Evolutionary conservation across 2,888 invertebrate species (phyloP).

Genomic region (Hydroisotoma schaefferi): DNA sequence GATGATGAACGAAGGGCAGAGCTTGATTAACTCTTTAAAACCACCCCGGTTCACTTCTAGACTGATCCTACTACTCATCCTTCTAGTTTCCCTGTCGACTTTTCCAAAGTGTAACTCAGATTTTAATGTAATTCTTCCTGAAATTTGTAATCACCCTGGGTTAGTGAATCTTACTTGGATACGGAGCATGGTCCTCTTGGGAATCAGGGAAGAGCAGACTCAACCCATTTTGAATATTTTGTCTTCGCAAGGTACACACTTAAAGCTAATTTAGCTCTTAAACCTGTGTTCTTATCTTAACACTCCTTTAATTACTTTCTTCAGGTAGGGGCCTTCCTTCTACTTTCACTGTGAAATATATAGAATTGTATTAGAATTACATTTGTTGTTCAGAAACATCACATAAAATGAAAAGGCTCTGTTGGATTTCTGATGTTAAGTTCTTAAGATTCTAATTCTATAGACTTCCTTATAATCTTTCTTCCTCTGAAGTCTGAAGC

Average conservation of each 20-base stretch:
- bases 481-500: too few relatives aligned
- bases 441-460: too few relatives aligned
- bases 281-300: too few relatives aligned
- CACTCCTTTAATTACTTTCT: too few relatives aligned
- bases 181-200: slow-evolving; percentile 42
- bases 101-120: slow-evolving; percentile 15
- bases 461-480: too few relatives aligned
- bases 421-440: too few relatives aligned
- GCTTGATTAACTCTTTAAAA: background rate
- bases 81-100: background rate
- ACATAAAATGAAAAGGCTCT: too few relatives aligned
- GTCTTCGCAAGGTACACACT: slow-evolving; percentile 38
- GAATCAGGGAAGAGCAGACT: slow-evolving; percentile 42
- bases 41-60: background rate
- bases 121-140: slow-evolving; percentile 46
- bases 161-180: slow-evolving; percentile 43
- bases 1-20: background rate
- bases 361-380: too few relatives aligned
- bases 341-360: too few relatives aligned
- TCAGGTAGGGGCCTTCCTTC: too few relatives aligned
- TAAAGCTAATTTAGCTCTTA: background rate
- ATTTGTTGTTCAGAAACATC: too few relatives aligned
- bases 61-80: background rate
- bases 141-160: slow-evolving; percentile 40
- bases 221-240: slow-evolving; percentile 40